Conservation (phyloP, 2,888 invertebrate species). For the Diogma glabrata region DNA sequence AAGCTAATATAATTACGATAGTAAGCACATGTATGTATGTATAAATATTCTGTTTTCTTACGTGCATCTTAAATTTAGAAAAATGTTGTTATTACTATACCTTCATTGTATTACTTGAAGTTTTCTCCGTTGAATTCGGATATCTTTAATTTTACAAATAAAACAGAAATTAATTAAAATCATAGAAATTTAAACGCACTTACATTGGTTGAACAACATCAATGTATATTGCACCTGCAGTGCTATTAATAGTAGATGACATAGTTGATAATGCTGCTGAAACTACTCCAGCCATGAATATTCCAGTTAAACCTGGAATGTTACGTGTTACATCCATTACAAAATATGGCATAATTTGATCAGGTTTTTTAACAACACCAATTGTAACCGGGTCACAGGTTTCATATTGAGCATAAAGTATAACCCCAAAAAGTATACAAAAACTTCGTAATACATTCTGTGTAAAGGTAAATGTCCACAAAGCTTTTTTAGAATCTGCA, state of each 20-base stretch:
- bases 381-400: constrained; percentile 37
- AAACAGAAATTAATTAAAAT: no score
- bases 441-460: background rate
- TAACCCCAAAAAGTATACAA: constrained; percentile 34
- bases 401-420: constrained; percentile 18
- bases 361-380: constrained; percentile 23
- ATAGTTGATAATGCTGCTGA: constrained; percentile 37
- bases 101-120: no score
- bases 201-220: constrained; percentile 35
- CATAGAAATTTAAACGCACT: no score
- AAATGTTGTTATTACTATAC: no score
- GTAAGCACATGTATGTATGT: no score
- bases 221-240: constrained; percentile 39
- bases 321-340: constrained; percentile 32
- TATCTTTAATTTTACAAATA: no score
- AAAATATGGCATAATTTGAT: constrained; percentile 22
- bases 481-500: constrained; percentile 21
- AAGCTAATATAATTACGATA: no score
- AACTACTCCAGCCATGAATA: constrained; percentile 41
- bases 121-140: no score
- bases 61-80: no score
- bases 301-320: constrained; percentile 32
- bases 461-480: constrained; percentile 38
- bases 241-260: constrained; percentile 41
- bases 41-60: no score